phyloP scores from a whole-genome alignment of 2,113 vertebrate species.

The Boulengeromyrus knoepffleri region DNA sequence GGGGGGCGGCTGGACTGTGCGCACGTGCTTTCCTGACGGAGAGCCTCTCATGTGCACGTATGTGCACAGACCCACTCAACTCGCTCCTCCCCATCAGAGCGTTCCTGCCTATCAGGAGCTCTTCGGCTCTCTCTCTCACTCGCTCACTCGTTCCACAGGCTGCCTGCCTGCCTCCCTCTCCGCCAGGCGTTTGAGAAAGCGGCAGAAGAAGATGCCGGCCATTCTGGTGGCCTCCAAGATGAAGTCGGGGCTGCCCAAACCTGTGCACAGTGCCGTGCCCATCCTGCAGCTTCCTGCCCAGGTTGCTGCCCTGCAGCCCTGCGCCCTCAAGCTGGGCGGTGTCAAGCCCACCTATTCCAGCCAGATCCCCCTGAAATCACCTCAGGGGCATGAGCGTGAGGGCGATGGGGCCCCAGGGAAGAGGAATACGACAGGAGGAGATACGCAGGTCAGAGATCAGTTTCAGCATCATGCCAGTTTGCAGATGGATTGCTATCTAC shows the following conservation, averaged over 20 bases:
- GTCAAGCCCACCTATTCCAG: slow-evolving; percentile 64
- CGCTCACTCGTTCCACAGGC: slow-evolving; percentile 42
- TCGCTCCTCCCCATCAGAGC: neutral
- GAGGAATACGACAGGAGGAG: slow-evolving; percentile 57
- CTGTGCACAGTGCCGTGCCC: slow-evolving; percentile 84
- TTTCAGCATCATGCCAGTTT: neutral
- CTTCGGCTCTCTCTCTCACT: neutral
- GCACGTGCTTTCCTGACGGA: neutral
- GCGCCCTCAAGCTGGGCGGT: slow-evolving; percentile 69
- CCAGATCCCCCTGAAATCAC: slow-evolving; percentile 70
- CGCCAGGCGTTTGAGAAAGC: slow-evolving; percentile 56
- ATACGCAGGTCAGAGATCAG: slow-evolving; percentile 78
- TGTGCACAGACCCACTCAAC: neutral
- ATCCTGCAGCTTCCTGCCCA: slow-evolving; percentile 77
- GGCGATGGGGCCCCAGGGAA: slow-evolving; percentile 55
- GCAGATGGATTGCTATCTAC: neutral
- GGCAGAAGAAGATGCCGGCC: slow-evolving; percentile 85
- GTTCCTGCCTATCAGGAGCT: neutral
- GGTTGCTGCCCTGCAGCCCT: slow-evolving; percentile 66
- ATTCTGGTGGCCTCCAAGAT: slow-evolving; percentile 91
- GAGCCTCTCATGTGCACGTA: neutral
- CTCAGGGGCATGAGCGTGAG: slow-evolving; percentile 50
- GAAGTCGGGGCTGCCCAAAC: slow-evolving; percentile 97
- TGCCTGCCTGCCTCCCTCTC: slow-evolving; percentile 38
- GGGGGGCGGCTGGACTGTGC: neutral